Base-by-base conservation (phyloP, 2,113 vertebrate genomes). In the Sinocyclocheilus rhinocerous region DNA sequence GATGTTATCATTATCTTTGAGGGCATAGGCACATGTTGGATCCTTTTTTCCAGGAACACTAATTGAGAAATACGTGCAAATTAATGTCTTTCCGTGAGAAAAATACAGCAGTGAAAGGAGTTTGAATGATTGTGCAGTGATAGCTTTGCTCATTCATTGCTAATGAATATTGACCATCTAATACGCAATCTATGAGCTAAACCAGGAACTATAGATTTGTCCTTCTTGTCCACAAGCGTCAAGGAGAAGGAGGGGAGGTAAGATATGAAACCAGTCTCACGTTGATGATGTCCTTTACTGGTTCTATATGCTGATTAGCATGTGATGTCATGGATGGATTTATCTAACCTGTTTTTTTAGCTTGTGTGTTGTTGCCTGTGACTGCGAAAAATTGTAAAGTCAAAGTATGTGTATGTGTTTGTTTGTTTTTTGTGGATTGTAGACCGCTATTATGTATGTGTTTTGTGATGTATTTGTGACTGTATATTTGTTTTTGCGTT, bases 161-260 rank as follows among this genome's bases (percentile, higher is more conserved):
- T 16, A 50, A 52, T 24, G 45, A 65, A 63, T 70, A 52, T 4
- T 52, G 24, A 55, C 36, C 59, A 33, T 77, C 61, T 76, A 50
- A 52, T 52, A 26, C 73, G 52, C 61, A 78, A 59, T 57, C 65
- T 67, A 20, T 83, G 33, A 81, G 77, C 65, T 85, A 61, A 59
- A 83, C 61, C 73, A 76, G 76, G 67, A 77, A 84, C 36, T 76
- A 81, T 86, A 87, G 61, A 86, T 81, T 83, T 86, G 83, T 89
- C 76, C 76, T 76, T 89, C 83, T 90, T 91, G 80, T 91, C 91
- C 95, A 92, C 95, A 96, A 96, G 96, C 96, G 92, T 97, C 96
- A 90, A 96, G 97, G 96, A 98, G 97, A 96, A 96, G 97, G 87
- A 97, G 97, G 94, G 97, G 95, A 92, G 97, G 97, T 99, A 96